Evolutionary conservation across 2,888 invertebrate species (phyloP), one percentile per base, ranked within the genome.

Genomic region (Archaeoteleia sp.): DNA sequence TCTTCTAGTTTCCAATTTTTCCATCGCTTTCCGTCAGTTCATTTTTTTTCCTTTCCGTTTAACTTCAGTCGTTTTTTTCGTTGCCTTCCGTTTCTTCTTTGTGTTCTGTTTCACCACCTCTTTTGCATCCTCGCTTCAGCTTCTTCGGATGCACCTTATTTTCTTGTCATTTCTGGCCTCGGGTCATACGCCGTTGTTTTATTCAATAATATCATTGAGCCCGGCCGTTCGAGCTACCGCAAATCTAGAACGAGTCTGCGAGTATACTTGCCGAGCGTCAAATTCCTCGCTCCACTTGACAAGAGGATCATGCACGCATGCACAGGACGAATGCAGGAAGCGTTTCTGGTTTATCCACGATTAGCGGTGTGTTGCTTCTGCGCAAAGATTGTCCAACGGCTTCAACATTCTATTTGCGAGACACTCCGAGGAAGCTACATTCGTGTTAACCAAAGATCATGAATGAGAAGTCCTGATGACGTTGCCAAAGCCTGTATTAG

Each of bases 171-270:
- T 72, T 60, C 51, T 67, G 68, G 69, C 68, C 72, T 49, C 71
- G 70, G 70, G 73, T 69, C 65, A 60, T 63, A 51, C 58, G 66
- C 67, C 69, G 66, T 70, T 73, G 70, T 69, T 70, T 58, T 68
- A 57, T 54, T 67, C 68, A 70, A 68, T 73, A 74, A 75, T 71
- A 69, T 72, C 69, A 65, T 53, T 62, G 32, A 51, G 53, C 51
- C 45, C 57, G 46, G 9, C 27, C 43, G 40, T 27, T n/a, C n/a
- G n/a, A n/a, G n/a, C n/a, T n/a, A n/a, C n/a, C n/a, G n/a, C 46
- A 54, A 42, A 70, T 70, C 48, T 60, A 54, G 51, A 63, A 60
- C 65, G 29, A 58, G 61, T 54, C 57, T n/a, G n/a, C n/a, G n/a
- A n/a, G n/a, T n/a, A n/a, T 53, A 58, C 43, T 42, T 60, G 17